Evolutionary conservation across 2,888 invertebrate species (phyloP).

Genomic region (Anodontia alba): DNA sequence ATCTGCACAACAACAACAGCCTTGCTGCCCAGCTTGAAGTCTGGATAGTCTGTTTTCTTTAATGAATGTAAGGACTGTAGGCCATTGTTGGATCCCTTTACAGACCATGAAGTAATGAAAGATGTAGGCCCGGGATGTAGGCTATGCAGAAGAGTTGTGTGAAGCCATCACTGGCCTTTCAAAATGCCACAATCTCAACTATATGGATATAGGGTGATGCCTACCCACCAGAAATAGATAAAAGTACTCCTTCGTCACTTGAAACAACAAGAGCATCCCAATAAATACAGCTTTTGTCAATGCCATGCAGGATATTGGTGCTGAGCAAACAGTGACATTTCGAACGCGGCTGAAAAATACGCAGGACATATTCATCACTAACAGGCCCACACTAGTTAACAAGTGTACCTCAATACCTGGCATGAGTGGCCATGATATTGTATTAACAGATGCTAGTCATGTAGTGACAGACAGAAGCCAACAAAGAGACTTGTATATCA

Average conservation of each 20-base stretch:
- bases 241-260: constrained; percentile 10
- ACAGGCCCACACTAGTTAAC: constrained; percentile 24
- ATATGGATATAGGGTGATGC: constrained; percentile 5
- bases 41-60: too few species aligned
- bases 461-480: constrained; percentile 27
- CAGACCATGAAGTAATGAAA: constrained; percentile 11
- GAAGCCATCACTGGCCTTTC: background rate
- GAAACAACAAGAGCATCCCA: constrained; percentile 19
- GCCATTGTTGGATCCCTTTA: constrained; percentile 36
- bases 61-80: too few species aligned
- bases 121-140: too few species aligned
- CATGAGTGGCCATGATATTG: constrained; percentile 38
- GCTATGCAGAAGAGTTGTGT: background rate
- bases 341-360: constrained; percentile 12
- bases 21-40: too few species aligned
- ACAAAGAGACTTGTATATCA: background rate
- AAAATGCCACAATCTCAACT: background rate
- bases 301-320: constrained; percentile 10
- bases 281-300: constrained; percentile 36
- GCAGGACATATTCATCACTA: constrained; percentile 30
- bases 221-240: constrained; percentile 35
- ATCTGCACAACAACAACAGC: too few species aligned
- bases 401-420: constrained; percentile 11
- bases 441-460: constrained; percentile 29
- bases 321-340: constrained; percentile 35